These are phyloP conservation scores for Puntigrus tetrazona DNA, from an alignment of 2,113 vertebrate genomes.

Conservation along the genomic window DNA sequence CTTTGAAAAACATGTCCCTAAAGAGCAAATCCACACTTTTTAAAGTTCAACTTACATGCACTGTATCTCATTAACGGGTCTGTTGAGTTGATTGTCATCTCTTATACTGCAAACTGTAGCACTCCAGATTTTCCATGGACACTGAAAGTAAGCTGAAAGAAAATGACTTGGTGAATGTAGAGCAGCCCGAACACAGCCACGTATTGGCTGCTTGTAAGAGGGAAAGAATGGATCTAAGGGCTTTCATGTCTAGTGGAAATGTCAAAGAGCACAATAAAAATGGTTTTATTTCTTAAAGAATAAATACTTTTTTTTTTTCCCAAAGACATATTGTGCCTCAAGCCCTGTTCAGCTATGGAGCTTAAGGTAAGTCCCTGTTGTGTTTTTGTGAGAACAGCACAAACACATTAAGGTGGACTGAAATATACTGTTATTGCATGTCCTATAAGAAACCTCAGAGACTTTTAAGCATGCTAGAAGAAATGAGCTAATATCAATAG, in stretches of 20 bases:
- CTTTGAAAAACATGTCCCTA: neutral
- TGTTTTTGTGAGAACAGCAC: neutral
- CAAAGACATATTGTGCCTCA: slow-evolving; percentile 13
- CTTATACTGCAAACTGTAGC: slow-evolving; percentile 58
- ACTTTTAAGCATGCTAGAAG: neutral
- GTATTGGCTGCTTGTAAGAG: slow-evolving; percentile 26
- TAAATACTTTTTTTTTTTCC: slow-evolving; percentile 50
- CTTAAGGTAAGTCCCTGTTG: slow-evolving; percentile 4
- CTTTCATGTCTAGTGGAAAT: slow-evolving; percentile 61
- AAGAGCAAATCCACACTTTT: neutral
- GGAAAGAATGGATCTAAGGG: slow-evolving; percentile 51
- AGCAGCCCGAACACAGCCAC: slow-evolving; percentile 38
- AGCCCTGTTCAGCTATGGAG: neutral
- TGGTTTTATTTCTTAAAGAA: slow-evolving; percentile 54
- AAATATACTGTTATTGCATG: neutral
- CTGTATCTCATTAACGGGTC: neutral
- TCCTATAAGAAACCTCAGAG: neutral
- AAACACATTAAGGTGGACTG: neutral
- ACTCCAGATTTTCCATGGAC: slow-evolving; percentile 50
- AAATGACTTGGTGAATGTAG: slow-evolving; percentile 26
- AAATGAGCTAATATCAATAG: neutral
- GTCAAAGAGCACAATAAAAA: slow-evolving; percentile 66
- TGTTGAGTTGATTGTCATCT: slow-evolving; percentile 38
- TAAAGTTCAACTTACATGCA: neutral
- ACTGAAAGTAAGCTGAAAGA: slow-evolving; percentile 35